Conservation (phyloP, 2,797 vertebrate genomes). For the Malurus leucopterus region DNA sequence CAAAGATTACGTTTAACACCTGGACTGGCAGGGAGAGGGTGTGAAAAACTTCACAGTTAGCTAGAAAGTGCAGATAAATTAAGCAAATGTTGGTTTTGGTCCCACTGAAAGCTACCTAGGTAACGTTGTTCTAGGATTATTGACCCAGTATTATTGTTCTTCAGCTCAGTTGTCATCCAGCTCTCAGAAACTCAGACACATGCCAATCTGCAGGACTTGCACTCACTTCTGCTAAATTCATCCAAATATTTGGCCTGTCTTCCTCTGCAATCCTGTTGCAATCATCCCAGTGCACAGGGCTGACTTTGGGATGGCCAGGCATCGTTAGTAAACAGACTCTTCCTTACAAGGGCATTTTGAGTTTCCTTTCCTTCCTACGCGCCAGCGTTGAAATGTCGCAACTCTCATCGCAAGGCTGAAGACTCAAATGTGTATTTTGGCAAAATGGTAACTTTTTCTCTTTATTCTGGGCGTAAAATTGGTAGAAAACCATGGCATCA, state of each 20-base stretch:
- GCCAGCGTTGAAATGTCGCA: background rate
- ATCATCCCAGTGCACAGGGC: background rate
- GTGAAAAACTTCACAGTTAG: background rate
- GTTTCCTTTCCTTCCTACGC: background rate
- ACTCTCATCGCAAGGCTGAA: background rate
- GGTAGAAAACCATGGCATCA: fast-evolving
- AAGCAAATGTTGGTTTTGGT: background rate
- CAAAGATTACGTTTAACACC: background rate
- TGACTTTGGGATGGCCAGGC: background rate
- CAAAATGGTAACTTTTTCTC: background rate
- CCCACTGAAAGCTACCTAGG: background rate
- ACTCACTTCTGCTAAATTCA: background rate
- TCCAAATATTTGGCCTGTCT: background rate
- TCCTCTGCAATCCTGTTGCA: background rate
- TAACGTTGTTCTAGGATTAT: background rate
- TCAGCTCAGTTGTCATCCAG: background rate
- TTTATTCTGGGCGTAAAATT: background rate
- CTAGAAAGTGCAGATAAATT: background rate
- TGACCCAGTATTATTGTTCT: background rate
- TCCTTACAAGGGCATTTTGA: background rate
- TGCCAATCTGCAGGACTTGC: fast-evolving
- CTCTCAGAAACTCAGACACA: background rate
- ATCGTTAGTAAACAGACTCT: background rate
- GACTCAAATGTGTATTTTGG: background rate
- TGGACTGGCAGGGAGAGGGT: fast-evolving